Conservation (phyloP, 2,888 invertebrate genomes). For the Tigriopus californicus region DNA sequence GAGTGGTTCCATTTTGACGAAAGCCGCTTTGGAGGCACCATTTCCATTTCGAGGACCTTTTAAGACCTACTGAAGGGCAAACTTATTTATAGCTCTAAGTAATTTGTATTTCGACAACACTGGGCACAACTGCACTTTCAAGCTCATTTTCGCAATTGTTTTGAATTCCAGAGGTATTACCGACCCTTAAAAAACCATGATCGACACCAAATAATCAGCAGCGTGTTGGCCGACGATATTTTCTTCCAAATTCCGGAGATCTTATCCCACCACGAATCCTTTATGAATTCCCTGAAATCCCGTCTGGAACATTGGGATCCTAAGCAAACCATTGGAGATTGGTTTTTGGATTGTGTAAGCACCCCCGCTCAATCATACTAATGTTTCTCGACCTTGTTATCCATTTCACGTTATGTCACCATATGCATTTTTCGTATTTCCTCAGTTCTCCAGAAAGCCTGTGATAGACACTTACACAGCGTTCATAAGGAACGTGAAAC, state of each 20-base stretch:
- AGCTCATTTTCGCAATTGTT: not conserved
- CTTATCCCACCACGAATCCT: not conserved
- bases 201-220: no score
- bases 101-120: not conserved
- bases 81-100: not conserved
- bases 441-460: constrained; percentile 2
- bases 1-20: no score
- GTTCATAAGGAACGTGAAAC: not conserved
- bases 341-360: not conserved
- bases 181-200: not conserved
- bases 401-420: no score
- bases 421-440: not conserved
- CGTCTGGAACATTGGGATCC: not conserved
- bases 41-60: not conserved
- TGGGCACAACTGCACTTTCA: not conserved
- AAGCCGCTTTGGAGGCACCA: no score
- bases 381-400: no score
- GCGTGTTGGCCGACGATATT: not conserved
- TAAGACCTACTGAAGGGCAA: not conserved
- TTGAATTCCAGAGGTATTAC: not conserved
- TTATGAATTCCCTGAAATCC: not conserved
- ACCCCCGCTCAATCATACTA: no score
- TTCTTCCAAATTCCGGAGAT: not conserved
- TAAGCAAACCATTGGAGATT: not conserved
- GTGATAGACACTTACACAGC: constrained; percentile 2